These are phyloP conservation scores for Lates calcarifer DNA, from an alignment of 2,113 vertebrate genomes.

Conservation along the genomic window DNA sequence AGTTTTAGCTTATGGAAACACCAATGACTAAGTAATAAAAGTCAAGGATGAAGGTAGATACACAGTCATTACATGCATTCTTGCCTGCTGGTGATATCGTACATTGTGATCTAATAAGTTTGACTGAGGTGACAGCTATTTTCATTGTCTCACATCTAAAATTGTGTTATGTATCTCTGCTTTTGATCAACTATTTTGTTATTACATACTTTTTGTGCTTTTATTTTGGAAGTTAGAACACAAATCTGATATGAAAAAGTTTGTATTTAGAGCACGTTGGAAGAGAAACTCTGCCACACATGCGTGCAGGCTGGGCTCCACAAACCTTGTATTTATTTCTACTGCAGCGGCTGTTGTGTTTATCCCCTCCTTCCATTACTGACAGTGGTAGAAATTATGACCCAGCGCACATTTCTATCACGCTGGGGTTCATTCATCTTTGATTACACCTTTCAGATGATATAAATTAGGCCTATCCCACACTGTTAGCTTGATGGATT, in stretches of 20 bases:
- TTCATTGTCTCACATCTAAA: not conserved
- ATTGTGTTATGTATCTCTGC: too few species aligned
- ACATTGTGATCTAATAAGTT: conserved; percentile 9
- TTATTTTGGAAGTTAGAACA: not conserved
- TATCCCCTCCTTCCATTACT: conserved; percentile 73
- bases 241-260: conserved; percentile 5
- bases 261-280: not conserved
- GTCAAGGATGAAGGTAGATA: conserved; percentile 4
- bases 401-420: conserved; percentile 81
- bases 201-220: not conserved
- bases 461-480: conserved; percentile 85
- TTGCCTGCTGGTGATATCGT: not conserved
- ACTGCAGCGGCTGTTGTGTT: conserved; percentile 57
- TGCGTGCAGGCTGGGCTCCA: not conserved
- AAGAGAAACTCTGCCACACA: not conserved
- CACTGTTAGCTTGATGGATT: conserved; percentile 83
- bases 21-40: conserved; percentile 6
- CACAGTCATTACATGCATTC: not conserved
- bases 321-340: conserved; percentile 43
- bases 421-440: conserved; percentile 83
- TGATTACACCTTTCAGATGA: conserved; percentile 86
- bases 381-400: conserved; percentile 80
- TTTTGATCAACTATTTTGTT: not conserved
- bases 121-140: not conserved
- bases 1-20: conserved; percentile 21